These are phyloP conservation scores for Lepus timidus DNA, from an alignment of 2,113 vertebrate genomes.

Conservation along the genomic window DNA sequence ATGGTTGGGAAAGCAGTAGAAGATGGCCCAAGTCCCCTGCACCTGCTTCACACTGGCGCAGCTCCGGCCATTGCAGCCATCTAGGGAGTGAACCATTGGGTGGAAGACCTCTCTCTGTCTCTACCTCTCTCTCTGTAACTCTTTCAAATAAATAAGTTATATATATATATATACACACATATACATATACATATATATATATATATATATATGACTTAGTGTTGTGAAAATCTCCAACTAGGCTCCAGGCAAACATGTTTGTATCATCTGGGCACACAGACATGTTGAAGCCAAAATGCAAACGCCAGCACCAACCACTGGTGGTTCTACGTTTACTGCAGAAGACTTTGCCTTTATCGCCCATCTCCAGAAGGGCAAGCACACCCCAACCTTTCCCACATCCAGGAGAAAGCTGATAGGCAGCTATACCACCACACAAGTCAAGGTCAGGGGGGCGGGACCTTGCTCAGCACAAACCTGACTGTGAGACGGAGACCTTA, in stretches of 20 bases:
- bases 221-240: constrained; percentile 26
- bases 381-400: not conserved
- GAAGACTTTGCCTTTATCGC: not conserved
- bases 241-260: not conserved
- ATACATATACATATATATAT: no score
- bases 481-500: not conserved
- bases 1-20: no score
- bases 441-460: not conserved
- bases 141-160: no score
- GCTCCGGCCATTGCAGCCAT: no score
- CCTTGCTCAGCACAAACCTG: constrained; percentile 12
- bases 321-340: not conserved
- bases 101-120: no score
- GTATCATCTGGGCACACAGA: not conserved
- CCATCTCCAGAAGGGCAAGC: not conserved
- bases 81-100: no score
- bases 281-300: not conserved
- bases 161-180: no score
- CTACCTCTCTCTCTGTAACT: no score
- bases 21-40: no score
- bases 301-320: not conserved
- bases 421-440: not conserved
- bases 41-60: no score
- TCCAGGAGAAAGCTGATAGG: not conserved
- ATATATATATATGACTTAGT: not conserved